Base-by-base conservation (phyloP, 2,113 vertebrate genomes). In the Cheirogaleus medius region DNA sequence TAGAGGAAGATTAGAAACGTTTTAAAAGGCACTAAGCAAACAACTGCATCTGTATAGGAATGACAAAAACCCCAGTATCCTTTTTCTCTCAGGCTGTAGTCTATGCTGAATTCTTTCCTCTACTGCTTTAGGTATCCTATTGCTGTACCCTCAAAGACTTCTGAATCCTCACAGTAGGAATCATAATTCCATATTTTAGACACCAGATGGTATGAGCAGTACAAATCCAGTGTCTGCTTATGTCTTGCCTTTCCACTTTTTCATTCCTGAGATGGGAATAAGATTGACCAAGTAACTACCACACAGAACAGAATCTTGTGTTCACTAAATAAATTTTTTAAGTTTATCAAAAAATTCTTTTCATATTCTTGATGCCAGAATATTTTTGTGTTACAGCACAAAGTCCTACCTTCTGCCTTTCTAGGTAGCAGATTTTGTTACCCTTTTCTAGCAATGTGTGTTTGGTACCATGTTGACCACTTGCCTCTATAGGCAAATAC, bases 301-400 rank as follows among this genome's bases (percentile, higher is more conserved):
- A 12, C 32, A 80, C 32, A 74, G 9, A 95, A 63, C 15, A 87
- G 52, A 83, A 44, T 85, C 29, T 80, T 80, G 29, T 47, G 12
- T 54, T 95, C 73, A 8, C 54, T 95, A 84, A 88, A 60, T 90
- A 71, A 91, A 63, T 71, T 37, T 23, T 86, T 78, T 74, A 69
- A 44, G 49, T 42, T n/a, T 42, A 25, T 76, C 58, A 58, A 78
- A 90, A 91, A 49, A 21, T 56, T 56, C 7, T 95, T 76, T 91
- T 39, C 17, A 39, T 85, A 71, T 78, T 92, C 54, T 87, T 82
- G 2, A 54, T 87, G 39, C 34, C 18, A 66, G 37, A 80, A 78
- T 14, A 15, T 71, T 42, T 93, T 91, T 73, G 60, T 23, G 44
- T 78, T 80, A 17, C 3, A 82, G 42, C 52, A 56, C 32, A 58